Evolutionary conservation across 2,113 vertebrate genomes (phyloP).

Genomic region (Archilochus colubris): DNA sequence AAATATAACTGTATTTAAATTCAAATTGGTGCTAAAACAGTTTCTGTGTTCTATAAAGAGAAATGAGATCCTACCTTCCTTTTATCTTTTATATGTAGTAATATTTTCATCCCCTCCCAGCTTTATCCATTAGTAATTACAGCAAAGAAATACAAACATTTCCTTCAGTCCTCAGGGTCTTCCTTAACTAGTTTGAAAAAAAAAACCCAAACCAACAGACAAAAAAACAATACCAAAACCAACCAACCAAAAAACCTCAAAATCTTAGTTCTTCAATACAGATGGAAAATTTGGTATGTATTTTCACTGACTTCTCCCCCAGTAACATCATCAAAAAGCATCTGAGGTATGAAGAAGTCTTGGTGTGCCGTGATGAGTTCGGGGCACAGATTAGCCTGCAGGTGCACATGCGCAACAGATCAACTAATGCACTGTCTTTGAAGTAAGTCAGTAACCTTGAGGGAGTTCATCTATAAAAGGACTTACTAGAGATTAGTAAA

Average conservation of each 20-base stretch:
- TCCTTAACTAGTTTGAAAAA: neutral
- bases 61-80: neutral
- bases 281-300: neutral
- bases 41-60: neutral
- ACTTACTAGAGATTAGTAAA: conserved; percentile 63
- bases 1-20: conserved; percentile 19
- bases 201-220: neutral
- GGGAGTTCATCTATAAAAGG: conserved; percentile 60
- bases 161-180: neutral
- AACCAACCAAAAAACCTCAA: neutral
- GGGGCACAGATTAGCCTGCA: neutral
- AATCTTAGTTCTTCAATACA: neutral
- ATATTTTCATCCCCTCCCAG: neutral
- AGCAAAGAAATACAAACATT: neutral
- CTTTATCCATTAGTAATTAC: neutral
- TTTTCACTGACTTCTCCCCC: neutral
- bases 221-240: neutral
- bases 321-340: neutral
- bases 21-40: neutral
- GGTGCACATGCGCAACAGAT: neutral
- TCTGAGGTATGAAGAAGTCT: neutral
- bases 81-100: neutral
- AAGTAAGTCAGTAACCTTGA: conserved; percentile 47
- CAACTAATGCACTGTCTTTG: neutral
- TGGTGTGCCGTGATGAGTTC: neutral